Conservation (phyloP, 2,888 invertebrate species). For the Ditylenchus weischeri region DNA sequence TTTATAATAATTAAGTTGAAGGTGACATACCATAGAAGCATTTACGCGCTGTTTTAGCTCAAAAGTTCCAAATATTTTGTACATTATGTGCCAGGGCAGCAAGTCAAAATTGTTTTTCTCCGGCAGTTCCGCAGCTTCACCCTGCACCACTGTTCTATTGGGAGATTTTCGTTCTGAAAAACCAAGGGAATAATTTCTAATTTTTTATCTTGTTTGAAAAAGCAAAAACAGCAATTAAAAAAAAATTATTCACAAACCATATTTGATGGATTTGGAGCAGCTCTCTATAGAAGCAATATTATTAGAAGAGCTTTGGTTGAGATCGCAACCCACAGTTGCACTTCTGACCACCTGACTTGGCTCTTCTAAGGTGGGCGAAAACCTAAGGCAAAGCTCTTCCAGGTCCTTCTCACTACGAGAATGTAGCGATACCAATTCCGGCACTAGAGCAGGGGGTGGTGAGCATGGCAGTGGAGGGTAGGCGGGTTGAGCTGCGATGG, state of each 20-base stretch:
- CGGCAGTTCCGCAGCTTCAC: background rate
- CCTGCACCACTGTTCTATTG: background rate
- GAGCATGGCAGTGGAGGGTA: constrained; percentile 27
- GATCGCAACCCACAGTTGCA: background rate
- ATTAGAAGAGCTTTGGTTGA: too few relatives aligned
- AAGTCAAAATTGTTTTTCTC: constrained; percentile 14
- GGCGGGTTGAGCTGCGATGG: background rate
- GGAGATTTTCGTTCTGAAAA: constrained; percentile 21
- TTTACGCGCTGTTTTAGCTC: constrained; percentile 27
- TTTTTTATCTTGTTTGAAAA: too few relatives aligned
- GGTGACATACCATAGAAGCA: constrained; percentile 20
- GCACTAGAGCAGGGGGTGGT: constrained; percentile 24
- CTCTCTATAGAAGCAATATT: too few relatives aligned
- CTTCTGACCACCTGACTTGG: background rate
- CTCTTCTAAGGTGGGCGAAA: constrained; percentile 1
- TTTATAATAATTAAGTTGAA: too few relatives aligned
- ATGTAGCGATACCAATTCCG: background rate
- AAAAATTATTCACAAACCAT: too few relatives aligned
- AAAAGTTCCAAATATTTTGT: constrained; percentile 26
- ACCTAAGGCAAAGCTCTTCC: constrained; percentile 3
- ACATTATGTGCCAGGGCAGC: constrained; percentile 33
- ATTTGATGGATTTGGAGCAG: too few relatives aligned
- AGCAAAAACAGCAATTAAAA: too few relatives aligned
- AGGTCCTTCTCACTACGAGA: constrained; percentile 9
- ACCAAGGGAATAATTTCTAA: background rate